Conservation (phyloP, 2,888 invertebrate genomes). For the Gymnosoma rotundatum region DNA sequence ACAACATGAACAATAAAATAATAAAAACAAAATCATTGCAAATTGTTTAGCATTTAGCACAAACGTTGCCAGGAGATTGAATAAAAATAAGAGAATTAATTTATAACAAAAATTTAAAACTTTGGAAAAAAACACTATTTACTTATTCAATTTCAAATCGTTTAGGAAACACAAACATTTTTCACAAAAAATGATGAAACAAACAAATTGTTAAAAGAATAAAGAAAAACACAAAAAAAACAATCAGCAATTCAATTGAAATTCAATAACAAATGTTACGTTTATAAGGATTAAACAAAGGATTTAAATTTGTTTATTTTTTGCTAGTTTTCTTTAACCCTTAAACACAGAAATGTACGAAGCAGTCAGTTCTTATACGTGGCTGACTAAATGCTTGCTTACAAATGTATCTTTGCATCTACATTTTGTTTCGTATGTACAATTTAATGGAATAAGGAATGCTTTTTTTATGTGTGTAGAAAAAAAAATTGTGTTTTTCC, state of each 20-base stretch:
- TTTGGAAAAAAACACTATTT: conserved; percentile 29
- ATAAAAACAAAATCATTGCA: conserved; percentile 13
- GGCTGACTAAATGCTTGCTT: neutral
- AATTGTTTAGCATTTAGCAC: conserved; percentile 49
- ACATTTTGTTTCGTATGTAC: neutral
- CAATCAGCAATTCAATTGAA: conserved; percentile 59
- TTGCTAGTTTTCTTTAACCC: neutral
- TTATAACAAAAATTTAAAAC: conserved; percentile 1
- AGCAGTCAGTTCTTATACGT: conserved; percentile 15
- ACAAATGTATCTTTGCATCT: neutral
- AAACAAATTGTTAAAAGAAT: conserved; percentile 26
- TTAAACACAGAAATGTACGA: neutral
- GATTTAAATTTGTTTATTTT: conserved; percentile 36
- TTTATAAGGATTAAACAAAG: conserved; percentile 53
- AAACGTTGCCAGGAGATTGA: conserved; percentile 34
- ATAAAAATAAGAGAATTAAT: conserved; percentile 1
- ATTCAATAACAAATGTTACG: conserved; percentile 68
- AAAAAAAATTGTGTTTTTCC: conserved; percentile 21
- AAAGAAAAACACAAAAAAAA: conserved; percentile 6
- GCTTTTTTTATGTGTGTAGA: neutral
- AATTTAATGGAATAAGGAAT: neutral
- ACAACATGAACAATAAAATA: no score
- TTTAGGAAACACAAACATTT: conserved; percentile 46
- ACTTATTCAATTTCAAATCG: conserved; percentile 49
- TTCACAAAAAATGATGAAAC: conserved; percentile 14